Percentiles rank a stretch among this genome's conserved stretches.
Evolutionary conservation across 2,113 vertebrate species (phyloP).

Genomic region (Grus americana): DNA sequence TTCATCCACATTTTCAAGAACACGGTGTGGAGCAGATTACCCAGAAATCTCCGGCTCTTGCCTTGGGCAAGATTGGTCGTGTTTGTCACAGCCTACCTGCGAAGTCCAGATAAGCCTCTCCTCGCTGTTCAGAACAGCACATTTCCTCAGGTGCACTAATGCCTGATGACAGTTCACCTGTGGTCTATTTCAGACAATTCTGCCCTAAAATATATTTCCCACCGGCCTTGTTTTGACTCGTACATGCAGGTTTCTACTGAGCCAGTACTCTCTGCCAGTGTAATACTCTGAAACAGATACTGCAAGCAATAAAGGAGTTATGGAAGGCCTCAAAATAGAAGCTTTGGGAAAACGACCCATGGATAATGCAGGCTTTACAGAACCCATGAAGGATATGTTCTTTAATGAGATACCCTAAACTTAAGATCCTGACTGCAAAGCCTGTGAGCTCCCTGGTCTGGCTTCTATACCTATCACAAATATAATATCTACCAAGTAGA

Average conservation of each 20-base stretch:
- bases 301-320: neutral
- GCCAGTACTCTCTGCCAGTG: neutral
- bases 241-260: neutral
- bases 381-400: neutral
- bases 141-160: neutral
- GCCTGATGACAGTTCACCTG: neutral
- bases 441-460: neutral
- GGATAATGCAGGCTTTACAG: neutral
- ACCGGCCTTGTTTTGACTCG: neutral
- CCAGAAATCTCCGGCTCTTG: neutral
- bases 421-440: neutral
- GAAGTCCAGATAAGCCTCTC: conserved; percentile 24
- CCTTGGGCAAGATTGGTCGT: neutral
- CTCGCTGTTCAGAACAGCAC: neutral
- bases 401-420: neutral
- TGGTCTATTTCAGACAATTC: neutral
- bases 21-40: neutral
- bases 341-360: neutral
- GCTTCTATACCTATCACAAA: neutral
- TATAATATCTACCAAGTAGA: neutral
- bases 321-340: neutral
- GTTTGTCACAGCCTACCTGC: conserved; percentile 18
- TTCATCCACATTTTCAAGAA: neutral
- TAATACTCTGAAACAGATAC: neutral
- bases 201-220: neutral